Evolutionary conservation across 1,140 invertebrate genomes (phyloP).

Genomic region (Oppia nitens): DNA sequence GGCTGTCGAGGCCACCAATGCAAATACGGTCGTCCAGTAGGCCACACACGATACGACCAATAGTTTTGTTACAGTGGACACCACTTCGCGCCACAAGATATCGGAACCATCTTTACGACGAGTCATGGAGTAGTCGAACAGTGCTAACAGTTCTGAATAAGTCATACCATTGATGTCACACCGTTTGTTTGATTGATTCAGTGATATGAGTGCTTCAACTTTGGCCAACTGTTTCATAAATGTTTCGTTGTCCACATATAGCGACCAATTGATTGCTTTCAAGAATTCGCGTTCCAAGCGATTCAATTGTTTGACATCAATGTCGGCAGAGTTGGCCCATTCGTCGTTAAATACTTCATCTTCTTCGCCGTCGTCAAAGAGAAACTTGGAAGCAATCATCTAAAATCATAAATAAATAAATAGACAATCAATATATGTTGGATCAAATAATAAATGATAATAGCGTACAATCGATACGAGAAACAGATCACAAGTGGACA

Average conservation of each 20-base stretch:
- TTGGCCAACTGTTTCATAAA: slow-evolving; percentile 12
- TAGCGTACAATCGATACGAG: slow-evolving; percentile 64
- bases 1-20: background rate
- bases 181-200: slow-evolving; percentile 12
- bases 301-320: slow-evolving; percentile 56
- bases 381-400: slow-evolving; percentile 89
- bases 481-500: slow-evolving; percentile 73
- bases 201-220: slow-evolving; percentile 15
- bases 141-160: slow-evolving; percentile 6
- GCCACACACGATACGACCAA: background rate
- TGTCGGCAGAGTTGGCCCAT: slow-evolving; percentile 63
- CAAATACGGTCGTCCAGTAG: background rate
- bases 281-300: slow-evolving; percentile 72
- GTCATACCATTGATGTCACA: background rate
- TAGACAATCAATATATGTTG: slow-evolving; percentile 2
- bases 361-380: slow-evolving; percentile 76
- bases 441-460: slow-evolving; percentile 9
- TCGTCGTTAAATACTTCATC: slow-evolving; percentile 46
- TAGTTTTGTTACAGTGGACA: background rate
- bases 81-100: background rate
- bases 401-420: slow-evolving; percentile 33
- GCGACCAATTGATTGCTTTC: slow-evolving; percentile 43
- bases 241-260: slow-evolving; percentile 15
- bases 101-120: background rate
- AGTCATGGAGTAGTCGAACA: background rate